A percentile compares a stretch with the other conserved stretches of the same genome.
These are phyloP conservation scores for Himalopsyche phryganea DNA, from an alignment of 1,140 invertebrate species.

Conservation along the genomic window DNA sequence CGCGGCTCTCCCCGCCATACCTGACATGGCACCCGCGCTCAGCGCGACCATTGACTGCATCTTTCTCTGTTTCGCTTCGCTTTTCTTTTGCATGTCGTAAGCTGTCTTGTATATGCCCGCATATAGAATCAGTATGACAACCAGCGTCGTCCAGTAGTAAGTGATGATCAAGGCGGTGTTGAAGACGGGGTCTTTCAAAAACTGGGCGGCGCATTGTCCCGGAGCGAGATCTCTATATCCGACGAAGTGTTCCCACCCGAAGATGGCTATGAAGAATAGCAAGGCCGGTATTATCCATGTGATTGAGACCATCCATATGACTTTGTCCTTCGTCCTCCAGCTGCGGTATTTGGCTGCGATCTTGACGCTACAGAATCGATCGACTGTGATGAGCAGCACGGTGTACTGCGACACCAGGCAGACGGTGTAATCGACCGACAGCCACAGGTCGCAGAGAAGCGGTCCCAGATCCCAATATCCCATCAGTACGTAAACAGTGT, in stretches of 20 bases:
- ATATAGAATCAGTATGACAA: conserved; percentile 92
- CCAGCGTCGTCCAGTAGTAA: conserved; percentile 96
- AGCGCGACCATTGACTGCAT: conserved; percentile 91
- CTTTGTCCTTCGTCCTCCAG: conserved; percentile 92
- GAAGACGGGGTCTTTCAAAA: conserved; percentile 96
- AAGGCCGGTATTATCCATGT: conserved; percentile 97
- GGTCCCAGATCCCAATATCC: conserved; percentile 96
- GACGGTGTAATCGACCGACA: conserved; percentile 98
- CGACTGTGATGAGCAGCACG: conserved; percentile 96
- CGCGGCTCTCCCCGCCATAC: conserved; percentile 83
- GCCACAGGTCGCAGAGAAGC: conserved; percentile 96
- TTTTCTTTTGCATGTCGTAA: conserved; percentile 96
- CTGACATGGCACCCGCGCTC: conserved; percentile 81
- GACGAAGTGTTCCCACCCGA: conserved; percentile 98
- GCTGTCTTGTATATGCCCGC: conserved; percentile 98
- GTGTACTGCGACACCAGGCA: conserved; percentile 99
- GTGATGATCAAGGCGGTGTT: conserved; percentile 96
- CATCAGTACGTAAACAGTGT: conserved; percentile 92
- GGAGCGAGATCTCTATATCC: conserved; percentile 84
- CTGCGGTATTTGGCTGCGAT: conserved; percentile 95
- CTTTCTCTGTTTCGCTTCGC: conserved; percentile 89
- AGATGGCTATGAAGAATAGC: conserved; percentile 97
- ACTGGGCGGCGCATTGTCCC: conserved; percentile 94
- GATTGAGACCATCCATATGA: conserved; percentile 91
- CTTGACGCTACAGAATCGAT: conserved; percentile 98